Percentiles rank a stretch among this genome's conserved stretches.
Evolutionary conservation across 2,797 vertebrate species (phyloP).

Genomic region (Sebastes minor): DNA sequence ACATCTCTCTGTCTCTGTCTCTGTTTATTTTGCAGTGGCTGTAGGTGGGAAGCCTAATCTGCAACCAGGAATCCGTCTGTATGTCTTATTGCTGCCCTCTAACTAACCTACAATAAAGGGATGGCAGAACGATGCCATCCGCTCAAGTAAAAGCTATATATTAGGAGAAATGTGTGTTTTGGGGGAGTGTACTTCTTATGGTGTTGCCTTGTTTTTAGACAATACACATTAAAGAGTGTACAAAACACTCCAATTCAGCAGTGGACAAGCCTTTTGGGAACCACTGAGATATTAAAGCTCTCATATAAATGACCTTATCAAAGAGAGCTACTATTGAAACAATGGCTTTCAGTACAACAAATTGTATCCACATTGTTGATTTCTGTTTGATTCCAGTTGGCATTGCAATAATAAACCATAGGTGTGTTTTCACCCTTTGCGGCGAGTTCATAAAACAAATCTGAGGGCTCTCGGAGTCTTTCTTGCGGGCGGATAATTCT

Average conservation of each 20-base stretch:
- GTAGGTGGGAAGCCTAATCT: constrained; percentile 68
- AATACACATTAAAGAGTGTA: background rate
- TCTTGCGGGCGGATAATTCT: constrained; percentile 4
- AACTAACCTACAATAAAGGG: constrained; percentile 2
- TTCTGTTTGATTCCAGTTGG: background rate
- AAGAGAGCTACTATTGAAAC: background rate
- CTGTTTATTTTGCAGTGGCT: constrained; percentile 66
- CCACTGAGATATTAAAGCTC: background rate
- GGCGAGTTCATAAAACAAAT: background rate
- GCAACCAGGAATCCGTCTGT: constrained; percentile 48
- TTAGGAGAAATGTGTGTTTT: background rate
- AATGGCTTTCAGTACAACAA: background rate
- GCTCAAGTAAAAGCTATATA: background rate
- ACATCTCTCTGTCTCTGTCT: constrained; percentile 63
- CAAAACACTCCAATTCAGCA: background rate
- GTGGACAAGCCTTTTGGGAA: background rate
- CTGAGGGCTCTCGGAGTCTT: background rate
- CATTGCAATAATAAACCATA: background rate
- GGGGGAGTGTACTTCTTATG: background rate
- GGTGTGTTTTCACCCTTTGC: background rate
- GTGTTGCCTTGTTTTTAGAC: background rate
- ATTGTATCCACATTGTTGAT: background rate
- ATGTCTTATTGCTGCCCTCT: constrained; percentile 4
- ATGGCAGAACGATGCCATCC: background rate
- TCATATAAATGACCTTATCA: background rate